phyloP scores from a whole-genome alignment of 2,113 vertebrate species.

The Microcebus lehilahytsara region DNA sequence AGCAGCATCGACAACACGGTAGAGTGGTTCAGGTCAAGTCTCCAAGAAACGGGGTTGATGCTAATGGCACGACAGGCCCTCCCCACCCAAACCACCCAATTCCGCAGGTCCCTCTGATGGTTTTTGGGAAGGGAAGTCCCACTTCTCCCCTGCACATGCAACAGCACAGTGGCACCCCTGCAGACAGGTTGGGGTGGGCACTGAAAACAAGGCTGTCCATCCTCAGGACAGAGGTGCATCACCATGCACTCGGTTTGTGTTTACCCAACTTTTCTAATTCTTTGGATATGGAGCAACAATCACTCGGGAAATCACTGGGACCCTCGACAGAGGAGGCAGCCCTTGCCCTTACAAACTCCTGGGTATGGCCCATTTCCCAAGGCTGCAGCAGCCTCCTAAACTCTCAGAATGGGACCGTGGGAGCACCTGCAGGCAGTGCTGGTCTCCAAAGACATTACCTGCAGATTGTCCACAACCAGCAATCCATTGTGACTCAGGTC shows the following conservation, averaged over 20 bases:
- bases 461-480: slow-evolving; percentile 92
- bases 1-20: slow-evolving; percentile 37
- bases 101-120: neutral
- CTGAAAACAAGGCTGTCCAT: neutral
- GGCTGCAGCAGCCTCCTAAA: neutral
- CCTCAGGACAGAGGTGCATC: neutral
- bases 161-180: neutral
- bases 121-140: neutral
- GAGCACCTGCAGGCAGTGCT: accelerated
- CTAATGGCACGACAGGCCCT: neutral
- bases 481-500: slow-evolving; percentile 97
- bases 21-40: neutral
- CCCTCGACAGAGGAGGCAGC: neutral
- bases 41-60: neutral
- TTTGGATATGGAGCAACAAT: neutral
- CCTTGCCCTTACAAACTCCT: neutral
- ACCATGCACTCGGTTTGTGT: neutral
- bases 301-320: neutral
- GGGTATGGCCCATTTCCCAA: neutral
- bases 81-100: neutral
- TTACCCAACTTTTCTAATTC: neutral
- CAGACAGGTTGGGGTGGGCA: neutral
- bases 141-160: neutral
- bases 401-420: accelerated
- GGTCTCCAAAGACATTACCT: slow-evolving; percentile 83